These are phyloP conservation scores for Odocoileus hemionus DNA, from an alignment of 2,113 vertebrate genomes.

Conservation along the genomic window DNA sequence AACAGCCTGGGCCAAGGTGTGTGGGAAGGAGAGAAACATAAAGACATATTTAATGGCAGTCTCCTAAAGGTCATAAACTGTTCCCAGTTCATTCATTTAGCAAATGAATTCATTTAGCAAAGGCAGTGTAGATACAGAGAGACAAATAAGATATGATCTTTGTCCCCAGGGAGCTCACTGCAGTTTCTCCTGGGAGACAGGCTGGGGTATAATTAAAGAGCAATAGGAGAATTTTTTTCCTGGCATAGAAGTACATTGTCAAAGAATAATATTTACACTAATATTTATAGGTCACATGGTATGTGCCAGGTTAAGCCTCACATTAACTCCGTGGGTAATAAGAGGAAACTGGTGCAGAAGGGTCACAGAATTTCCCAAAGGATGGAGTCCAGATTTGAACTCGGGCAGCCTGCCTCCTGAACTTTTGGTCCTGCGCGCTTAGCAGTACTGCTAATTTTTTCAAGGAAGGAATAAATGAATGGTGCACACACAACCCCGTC, in stretches of 20 bases:
- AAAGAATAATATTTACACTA: slow-evolving; percentile 48
- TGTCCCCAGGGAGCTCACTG: slow-evolving; percentile 1
- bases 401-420: background rate
- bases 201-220: background rate
- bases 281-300: slow-evolving; percentile 40
- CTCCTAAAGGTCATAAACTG: background rate
- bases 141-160: background rate
- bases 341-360: background rate
- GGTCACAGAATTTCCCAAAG: slow-evolving; percentile 24
- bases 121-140: background rate
- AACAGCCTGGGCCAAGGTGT: background rate
- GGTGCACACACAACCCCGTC: background rate
- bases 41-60: background rate
- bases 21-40: background rate
- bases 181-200: background rate
- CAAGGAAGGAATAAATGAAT: background rate
- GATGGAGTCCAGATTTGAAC: background rate
- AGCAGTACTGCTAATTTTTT: background rate
- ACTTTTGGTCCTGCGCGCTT: background rate
- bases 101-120: slow-evolving; percentile 28
- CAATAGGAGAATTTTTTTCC: slow-evolving; percentile 13
- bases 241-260: background rate
- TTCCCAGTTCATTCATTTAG: slow-evolving; percentile 4
- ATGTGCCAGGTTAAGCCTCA: slow-evolving; percentile 26
- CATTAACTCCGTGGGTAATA: background rate